Evolutionary conservation across 2,888 invertebrate species (phyloP).

Genomic region (Zaprionus obscuricornis): DNA sequence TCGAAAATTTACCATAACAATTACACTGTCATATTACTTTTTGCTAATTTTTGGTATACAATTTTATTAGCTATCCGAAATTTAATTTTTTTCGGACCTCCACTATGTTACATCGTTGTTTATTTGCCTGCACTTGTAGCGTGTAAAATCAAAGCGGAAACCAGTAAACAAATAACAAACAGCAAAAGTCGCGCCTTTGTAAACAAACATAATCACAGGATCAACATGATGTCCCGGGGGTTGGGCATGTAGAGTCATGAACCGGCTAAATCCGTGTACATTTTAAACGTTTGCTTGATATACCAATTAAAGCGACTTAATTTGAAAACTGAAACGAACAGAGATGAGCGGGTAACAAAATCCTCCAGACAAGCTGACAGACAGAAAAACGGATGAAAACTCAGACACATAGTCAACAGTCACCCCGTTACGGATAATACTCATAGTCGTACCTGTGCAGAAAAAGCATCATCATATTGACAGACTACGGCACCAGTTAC

Average conservation of each 20-base stretch:
- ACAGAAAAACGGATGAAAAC: slow-evolving; percentile 14
- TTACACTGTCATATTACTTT: too few species aligned
- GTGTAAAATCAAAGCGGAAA: slow-evolving; percentile 56
- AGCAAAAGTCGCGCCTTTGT: slow-evolving; percentile 75
- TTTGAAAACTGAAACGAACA: slow-evolving; percentile 72
- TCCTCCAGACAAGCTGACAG: slow-evolving; percentile 19
- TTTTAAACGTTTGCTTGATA: slow-evolving; percentile 76
- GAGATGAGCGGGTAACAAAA: slow-evolving; percentile 45
- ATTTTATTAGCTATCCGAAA: too few species aligned
- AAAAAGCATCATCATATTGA: slow-evolving; percentile 1
- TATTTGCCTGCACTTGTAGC: slow-evolving; percentile 38
- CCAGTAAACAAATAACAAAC: slow-evolving; percentile 50
- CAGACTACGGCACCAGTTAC: slow-evolving; percentile 36
- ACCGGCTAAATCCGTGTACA: slow-evolving; percentile 55
- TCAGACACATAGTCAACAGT: slow-evolving; percentile 19
- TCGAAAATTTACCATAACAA: too few species aligned
- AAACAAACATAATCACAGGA: slow-evolving; percentile 75
- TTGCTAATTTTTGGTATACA: too few species aligned
- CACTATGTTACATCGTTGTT: too few species aligned
- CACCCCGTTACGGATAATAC: slow-evolving; percentile 54
- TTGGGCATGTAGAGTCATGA: slow-evolving; percentile 11
- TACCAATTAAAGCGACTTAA: slow-evolving; percentile 80
- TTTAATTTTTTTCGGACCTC: too few species aligned
- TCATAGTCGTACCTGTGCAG: slow-evolving; percentile 58
- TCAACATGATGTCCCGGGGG: slow-evolving; percentile 45